phyloP scores from a whole-genome alignment of 2,888 invertebrate species.

The Chymomyza amoena region DNA sequence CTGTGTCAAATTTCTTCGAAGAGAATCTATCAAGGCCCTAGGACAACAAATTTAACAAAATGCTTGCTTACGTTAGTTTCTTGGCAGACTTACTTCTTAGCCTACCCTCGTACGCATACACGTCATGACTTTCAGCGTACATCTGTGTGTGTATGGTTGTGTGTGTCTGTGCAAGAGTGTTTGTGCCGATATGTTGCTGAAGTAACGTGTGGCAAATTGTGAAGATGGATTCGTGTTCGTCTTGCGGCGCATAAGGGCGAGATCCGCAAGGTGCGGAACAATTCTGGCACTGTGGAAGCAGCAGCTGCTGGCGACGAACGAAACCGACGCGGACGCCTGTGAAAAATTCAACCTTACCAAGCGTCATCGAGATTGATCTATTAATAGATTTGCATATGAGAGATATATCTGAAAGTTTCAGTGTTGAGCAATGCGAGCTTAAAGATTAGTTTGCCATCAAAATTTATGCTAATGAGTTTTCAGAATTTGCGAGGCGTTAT shows the following conservation, averaged over 20 bases:
- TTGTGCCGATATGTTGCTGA: constrained; percentile 63
- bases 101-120: neutral
- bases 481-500: too few relatives aligned
- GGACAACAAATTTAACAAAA: too few relatives aligned
- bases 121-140: neutral
- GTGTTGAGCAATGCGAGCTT: too few relatives aligned
- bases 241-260: constrained; percentile 22
- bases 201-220: constrained; percentile 67
- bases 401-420: neutral
- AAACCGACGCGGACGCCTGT: constrained; percentile 36
- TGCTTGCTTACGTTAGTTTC: too few relatives aligned
- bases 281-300: constrained; percentile 39
- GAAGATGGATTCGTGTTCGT: constrained; percentile 63
- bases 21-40: too few relatives aligned
- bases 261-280: constrained; percentile 44
- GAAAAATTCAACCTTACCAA: constrained; percentile 40
- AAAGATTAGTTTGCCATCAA: neutral
- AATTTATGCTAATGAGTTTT: neutral
- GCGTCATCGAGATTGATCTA: constrained; percentile 20
- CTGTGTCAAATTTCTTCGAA: too few relatives aligned
- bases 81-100: too few relatives aligned
- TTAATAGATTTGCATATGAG: constrained; percentile 1
- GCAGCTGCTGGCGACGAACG: constrained; percentile 24
- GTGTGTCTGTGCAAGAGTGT: neutral
- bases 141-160: neutral